phyloP scores from a whole-genome alignment of 2,888 invertebrate genomes.

The Harpalus rubripes region DNA sequence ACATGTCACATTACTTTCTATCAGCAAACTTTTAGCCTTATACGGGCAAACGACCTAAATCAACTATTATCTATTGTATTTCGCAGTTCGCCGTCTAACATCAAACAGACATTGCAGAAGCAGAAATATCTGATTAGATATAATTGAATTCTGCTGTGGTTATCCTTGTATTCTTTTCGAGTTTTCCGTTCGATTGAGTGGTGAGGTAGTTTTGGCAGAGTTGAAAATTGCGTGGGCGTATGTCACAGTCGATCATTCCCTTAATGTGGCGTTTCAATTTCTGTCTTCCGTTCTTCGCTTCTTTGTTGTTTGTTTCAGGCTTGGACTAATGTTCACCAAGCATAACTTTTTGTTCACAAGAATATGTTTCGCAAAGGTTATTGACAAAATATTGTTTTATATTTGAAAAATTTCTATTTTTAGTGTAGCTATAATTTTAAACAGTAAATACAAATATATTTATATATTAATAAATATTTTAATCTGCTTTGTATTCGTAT shows the following conservation, averaged over 20 bases:
- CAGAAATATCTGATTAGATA: constrained; percentile 51
- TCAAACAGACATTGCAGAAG: constrained; percentile 41
- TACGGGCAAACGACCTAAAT: constrained; percentile 61
- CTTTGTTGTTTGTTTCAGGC: constrained; percentile 10
- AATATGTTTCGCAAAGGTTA: not conserved
- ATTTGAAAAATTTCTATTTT: no score
- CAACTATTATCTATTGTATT: constrained; percentile 64
- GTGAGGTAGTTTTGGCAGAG: constrained; percentile 16
- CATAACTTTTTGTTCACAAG: not conserved
- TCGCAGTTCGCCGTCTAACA: constrained; percentile 19
- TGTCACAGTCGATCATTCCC: constrained; percentile 23
- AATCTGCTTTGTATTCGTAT: no score
- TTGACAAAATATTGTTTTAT: not conserved
- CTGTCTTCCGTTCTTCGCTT: not conserved
- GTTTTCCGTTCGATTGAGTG: constrained; percentile 2
- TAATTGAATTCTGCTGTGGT: constrained; percentile 34
- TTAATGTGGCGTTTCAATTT: not conserved
- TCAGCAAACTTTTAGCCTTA: constrained; percentile 52
- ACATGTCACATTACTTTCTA: constrained; percentile 58
- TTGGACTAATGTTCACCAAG: not conserved
- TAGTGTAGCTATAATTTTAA: no score
- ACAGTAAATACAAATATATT: no score
- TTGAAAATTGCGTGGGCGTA: constrained; percentile 1
- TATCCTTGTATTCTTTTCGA: constrained; percentile 54
- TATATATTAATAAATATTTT: no score